Base-by-base conservation (phyloP, 2,797 vertebrate genomes). In the Hypotaenidia okinawae region DNA sequence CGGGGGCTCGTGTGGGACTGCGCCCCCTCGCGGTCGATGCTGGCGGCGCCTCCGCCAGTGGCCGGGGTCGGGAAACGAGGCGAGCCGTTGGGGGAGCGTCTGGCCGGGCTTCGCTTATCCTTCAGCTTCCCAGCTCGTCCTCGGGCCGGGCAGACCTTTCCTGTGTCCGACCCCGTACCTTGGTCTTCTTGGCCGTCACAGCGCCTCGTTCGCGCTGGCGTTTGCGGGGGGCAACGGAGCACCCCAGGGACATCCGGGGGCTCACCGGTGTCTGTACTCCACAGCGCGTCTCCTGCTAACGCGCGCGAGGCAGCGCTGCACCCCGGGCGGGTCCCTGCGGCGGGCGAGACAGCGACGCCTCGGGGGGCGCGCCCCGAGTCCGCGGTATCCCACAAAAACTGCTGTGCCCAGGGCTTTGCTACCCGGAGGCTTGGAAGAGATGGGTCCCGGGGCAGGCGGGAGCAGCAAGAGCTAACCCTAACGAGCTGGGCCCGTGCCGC, bases 201-300 rank as follows among this genome's bases (percentile, higher is more conserved):
- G 58, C 6, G 5, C 13, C 8, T 28, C 4, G 2, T 14, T 61
- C 3, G 1, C 13, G 5, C 12, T 7, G 22, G 6, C 9, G 13
- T 19, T 54, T 14, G 70, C 8, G 4, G 4, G 10, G 3, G 13
- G 8, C 5, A 6, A 4, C 6, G 2, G 63, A n/a, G 3, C 3
- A 2, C 7, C 16, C 0, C 6, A 2, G n/a, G 5, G 33, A 54
- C 68, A 6, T 37, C 7, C 6, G 11, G 16, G 16, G 13, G 9
- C 15, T 21, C 18, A 0, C 4, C 9, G 15, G 3, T 7, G 58
- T 3, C 23, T 15, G 5, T 13, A 0, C 9, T 3, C 25, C 35
- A 2, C 1, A 0, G 9, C 5, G 0, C 4, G 11, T n/a, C 22
- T 35, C n/a, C 2, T 14, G 64, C 7, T 1, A 1, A 0, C 1